Percentiles rank a stretch among this genome's conserved stretches.
phyloP scores from a whole-genome alignment of 2,797 vertebrate species.

The Typhlichthys eigenmanni region DNA sequence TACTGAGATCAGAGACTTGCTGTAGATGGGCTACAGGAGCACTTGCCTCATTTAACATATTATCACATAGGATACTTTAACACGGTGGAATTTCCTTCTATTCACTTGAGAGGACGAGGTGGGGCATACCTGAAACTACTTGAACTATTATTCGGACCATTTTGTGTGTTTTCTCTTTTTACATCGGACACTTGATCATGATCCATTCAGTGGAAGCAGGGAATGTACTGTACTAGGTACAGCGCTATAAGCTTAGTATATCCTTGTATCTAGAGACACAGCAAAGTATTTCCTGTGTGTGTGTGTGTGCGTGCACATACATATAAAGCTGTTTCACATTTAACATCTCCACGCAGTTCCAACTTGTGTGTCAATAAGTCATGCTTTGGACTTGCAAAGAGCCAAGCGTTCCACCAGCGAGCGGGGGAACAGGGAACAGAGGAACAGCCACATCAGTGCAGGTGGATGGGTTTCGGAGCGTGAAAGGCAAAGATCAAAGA shows the following conservation, averaged over 20 bases:
- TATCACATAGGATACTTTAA: slow-evolving; percentile 63
- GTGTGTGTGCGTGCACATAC: background rate
- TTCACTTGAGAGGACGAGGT: slow-evolving; percentile 47
- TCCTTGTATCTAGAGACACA: background rate
- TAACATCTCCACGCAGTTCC: slow-evolving; percentile 4
- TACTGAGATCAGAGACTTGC: slow-evolving; percentile 63
- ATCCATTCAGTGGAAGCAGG: slow-evolving; percentile 9
- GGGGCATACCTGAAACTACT: slow-evolving; percentile 42
- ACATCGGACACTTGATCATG: slow-evolving; percentile 28
- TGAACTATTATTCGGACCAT: slow-evolving; percentile 34
- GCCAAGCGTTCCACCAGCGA: slow-evolving; percentile 30
- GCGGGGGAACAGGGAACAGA: slow-evolving; percentile 30
- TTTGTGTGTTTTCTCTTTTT: slow-evolving; percentile 3
- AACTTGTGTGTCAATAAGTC: background rate
- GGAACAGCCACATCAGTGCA: slow-evolving; percentile 46
- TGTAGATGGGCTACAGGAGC: slow-evolving; percentile 51
- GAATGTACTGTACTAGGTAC: background rate
- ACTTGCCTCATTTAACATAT: slow-evolving; percentile 55
- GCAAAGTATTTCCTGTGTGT: slow-evolving; percentile 11
- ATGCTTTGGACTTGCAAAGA: slow-evolving; percentile 14
- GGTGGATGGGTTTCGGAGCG: slow-evolving; percentile 57
- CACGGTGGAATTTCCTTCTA: slow-evolving; percentile 55
- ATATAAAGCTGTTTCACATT: slow-evolving; percentile 11
- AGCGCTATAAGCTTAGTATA: background rate
- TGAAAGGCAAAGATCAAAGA: slow-evolving; percentile 69